A percentile compares a stretch with the other conserved stretches of the same genome.
These are phyloP conservation scores for Diaperis boleti DNA, from an alignment of 2,888 invertebrate species.

Conservation along the genomic window DNA sequence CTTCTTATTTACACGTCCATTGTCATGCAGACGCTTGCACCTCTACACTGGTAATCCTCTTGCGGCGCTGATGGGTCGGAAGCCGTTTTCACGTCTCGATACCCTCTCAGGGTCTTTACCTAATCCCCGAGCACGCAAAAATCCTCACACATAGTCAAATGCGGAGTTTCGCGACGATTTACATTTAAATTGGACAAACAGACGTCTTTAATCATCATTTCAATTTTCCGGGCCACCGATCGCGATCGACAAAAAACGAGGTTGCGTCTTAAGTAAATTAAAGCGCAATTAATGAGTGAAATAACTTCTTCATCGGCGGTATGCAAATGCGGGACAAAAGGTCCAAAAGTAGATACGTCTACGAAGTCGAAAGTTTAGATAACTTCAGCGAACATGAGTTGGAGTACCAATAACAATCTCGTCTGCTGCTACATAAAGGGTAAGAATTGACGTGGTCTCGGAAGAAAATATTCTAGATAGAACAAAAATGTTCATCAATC, in stretches of 20 bases:
- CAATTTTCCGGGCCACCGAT: conserved; percentile 2
- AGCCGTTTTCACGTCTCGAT: conserved; percentile 38
- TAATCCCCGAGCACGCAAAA: conserved; percentile 35
- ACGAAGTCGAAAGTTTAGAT: too few species aligned
- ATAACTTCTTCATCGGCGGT: not conserved
- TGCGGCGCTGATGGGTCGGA: conserved; percentile 50
- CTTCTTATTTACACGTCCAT: conserved; percentile 58
- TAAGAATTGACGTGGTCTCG: too few species aligned
- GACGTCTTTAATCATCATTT: conserved; percentile 26
- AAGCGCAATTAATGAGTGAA: conserved; percentile 2
- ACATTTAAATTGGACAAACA: conserved; percentile 32
- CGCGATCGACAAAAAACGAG: not conserved
- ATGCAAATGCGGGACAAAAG: not conserved
- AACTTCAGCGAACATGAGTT: too few species aligned
- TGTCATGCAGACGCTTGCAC: conserved; percentile 53
- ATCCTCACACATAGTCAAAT: conserved; percentile 21
- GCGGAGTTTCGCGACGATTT: conserved; percentile 6
- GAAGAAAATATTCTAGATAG: too few species aligned
- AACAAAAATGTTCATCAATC: too few species aligned
- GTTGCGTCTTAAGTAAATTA: not conserved
- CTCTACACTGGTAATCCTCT: conserved; percentile 58
- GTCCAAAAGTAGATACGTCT: too few species aligned
- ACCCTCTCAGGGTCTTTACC: conserved; percentile 32
- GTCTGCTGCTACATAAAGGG: too few species aligned
- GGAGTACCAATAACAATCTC: too few species aligned